phyloP scores from a whole-genome alignment of 2,888 invertebrate species.

The Exephanes ischioxanthus region DNA sequence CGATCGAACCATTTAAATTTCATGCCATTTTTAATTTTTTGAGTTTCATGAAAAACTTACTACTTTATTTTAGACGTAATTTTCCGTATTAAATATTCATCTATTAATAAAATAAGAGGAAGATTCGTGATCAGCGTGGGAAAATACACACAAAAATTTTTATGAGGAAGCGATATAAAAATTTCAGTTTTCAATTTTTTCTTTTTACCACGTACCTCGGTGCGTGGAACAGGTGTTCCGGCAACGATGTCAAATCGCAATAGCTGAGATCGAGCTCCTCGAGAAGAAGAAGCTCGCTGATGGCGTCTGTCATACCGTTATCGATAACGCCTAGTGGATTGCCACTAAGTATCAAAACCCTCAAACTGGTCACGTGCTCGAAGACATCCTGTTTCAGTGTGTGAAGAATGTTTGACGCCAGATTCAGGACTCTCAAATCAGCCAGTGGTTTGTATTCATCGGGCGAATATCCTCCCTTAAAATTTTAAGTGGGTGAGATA shows the following conservation, averaged over 20 bases:
- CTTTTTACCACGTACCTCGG: constrained; percentile 83
- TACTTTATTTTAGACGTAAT: no score
- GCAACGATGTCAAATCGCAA: constrained; percentile 88
- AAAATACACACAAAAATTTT: no score
- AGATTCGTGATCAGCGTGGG: no score
- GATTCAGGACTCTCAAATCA: constrained; percentile 87
- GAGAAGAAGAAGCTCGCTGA: constrained; percentile 88
- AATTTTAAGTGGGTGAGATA: constrained; percentile 31
- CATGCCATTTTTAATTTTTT: no score
- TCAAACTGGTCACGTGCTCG: constrained; percentile 90
- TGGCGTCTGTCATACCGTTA: constrained; percentile 87
- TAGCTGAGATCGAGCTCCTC: constrained; percentile 91
- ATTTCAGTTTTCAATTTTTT: neutral
- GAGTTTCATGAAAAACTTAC: no score
- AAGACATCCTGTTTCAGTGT: constrained; percentile 91
- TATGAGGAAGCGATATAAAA: no score
- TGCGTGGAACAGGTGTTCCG: constrained; percentile 89
- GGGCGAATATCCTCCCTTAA: constrained; percentile 87
- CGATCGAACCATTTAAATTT: no score
- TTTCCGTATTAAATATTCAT: no score
- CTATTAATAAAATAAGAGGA: no score
- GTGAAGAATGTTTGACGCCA: constrained; percentile 91
- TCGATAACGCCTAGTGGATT: constrained; percentile 91
- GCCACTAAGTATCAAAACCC: constrained; percentile 89
- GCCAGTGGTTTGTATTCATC: constrained; percentile 88